Percentiles rank a stretch among this genome's conserved stretches.
phyloP scores from a whole-genome alignment of 2,797 vertebrate genomes.

The Poeciliopsis presidionis region DNA sequence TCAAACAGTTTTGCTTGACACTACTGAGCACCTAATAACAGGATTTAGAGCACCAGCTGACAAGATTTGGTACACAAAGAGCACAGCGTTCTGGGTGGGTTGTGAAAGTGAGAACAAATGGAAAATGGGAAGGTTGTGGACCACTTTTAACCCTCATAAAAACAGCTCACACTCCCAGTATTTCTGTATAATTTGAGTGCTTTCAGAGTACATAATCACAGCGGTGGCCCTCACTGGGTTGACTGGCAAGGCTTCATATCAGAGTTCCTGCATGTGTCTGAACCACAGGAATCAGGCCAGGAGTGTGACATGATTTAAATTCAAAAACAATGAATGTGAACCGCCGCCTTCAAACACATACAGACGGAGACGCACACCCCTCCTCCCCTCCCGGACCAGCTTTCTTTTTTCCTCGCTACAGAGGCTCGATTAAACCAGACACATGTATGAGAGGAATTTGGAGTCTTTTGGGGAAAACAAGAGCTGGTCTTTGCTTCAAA shows the following conservation, averaged over 20 bases:
- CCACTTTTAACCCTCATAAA: slow-evolving; percentile 19
- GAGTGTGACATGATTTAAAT: slow-evolving; percentile 55
- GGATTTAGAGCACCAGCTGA: slow-evolving; percentile 66
- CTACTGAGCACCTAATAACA: slow-evolving; percentile 73
- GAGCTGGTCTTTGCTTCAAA: slow-evolving; percentile 13
- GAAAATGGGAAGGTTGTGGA: slow-evolving; percentile 15
- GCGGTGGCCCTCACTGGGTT: neutral
- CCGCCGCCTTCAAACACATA: neutral
- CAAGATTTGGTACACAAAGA: slow-evolving; percentile 34
- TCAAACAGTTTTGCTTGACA: slow-evolving; percentile 65
- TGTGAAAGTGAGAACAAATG: slow-evolving; percentile 9
- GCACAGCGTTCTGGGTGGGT: slow-evolving; percentile 22
- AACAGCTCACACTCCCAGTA: slow-evolving; percentile 3
- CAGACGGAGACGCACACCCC: neutral
- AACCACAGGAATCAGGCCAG: slow-evolving; percentile 49
- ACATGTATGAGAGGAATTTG: slow-evolving; percentile 59
- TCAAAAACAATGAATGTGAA: slow-evolving; percentile 50
- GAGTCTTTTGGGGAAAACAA: slow-evolving; percentile 44
- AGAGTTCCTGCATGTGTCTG: slow-evolving; percentile 54
- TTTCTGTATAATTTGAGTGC: slow-evolving; percentile 5
- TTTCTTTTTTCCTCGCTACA: slow-evolving; percentile 35
- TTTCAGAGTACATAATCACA: slow-evolving; percentile 22
- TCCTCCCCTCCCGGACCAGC: slow-evolving; percentile 28
- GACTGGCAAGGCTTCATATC: slow-evolving; percentile 35
- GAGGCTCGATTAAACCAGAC: slow-evolving; percentile 51